Evolutionary conservation across 2,113 vertebrate species (phyloP).

Genomic region (Ploceus nigricollis): DNA sequence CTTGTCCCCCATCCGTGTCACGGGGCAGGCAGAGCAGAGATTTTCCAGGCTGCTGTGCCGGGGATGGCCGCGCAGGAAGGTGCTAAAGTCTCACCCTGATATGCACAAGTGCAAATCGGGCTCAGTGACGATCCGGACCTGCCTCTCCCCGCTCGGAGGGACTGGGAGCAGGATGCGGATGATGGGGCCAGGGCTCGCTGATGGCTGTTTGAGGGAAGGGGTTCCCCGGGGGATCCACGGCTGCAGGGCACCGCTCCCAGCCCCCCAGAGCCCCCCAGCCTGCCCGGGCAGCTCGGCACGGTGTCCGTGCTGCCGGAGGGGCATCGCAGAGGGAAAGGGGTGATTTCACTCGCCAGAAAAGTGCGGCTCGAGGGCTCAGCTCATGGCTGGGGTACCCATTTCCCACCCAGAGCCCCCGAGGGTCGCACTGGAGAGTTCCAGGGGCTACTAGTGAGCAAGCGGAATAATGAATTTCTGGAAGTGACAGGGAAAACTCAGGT

Average conservation of each 20-base stretch:
- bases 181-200: not conserved
- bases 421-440: not conserved
- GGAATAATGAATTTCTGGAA: not conserved
- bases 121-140: accelerated
- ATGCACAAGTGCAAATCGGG: not conserved
- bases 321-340: not conserved
- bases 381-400: not conserved
- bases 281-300: not conserved
- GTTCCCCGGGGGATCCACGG: not conserved
- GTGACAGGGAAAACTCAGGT: not conserved
- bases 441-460: too few relatives aligned
- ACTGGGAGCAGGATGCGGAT: not conserved
- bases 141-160: not conserved
- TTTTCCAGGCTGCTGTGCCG: not conserved
- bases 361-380: accelerated
- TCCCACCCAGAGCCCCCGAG: not conserved
- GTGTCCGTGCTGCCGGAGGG: not conserved
- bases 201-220: not conserved
- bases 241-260: not conserved
- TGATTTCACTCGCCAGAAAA: not conserved
- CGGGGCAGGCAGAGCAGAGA: accelerated
- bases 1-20: not conserved
- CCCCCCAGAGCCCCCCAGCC: too few relatives aligned
- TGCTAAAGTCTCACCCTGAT: not conserved
- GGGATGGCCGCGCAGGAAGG: not conserved